Evolutionary conservation across 2,797 vertebrate genomes (phyloP).

Genomic region (Oophaga sylvatica): DNA sequence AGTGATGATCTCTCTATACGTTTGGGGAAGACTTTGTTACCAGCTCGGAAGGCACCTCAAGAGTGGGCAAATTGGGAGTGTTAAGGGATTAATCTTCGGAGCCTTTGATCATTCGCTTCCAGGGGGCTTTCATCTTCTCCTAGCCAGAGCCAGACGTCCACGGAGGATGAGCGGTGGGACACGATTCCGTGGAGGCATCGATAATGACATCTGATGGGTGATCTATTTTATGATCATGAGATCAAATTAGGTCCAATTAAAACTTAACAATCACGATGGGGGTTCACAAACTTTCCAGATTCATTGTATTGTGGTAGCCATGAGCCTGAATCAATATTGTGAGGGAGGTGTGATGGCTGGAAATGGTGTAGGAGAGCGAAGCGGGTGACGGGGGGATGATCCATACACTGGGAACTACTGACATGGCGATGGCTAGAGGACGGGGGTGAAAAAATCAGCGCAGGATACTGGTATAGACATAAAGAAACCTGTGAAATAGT

Average conservation of each 20-base stretch:
- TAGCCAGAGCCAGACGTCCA: not conserved
- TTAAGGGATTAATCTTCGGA: conserved; percentile 43
- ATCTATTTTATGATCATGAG: too few species aligned
- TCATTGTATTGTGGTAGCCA: not conserved
- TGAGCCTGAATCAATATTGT: not conserved
- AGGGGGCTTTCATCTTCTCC: not conserved
- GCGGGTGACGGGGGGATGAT: too few species aligned
- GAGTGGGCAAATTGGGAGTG: conserved; percentile 40
- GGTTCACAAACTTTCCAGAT: conserved; percentile 9
- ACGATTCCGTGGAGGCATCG: too few species aligned
- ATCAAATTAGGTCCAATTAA: too few species aligned
- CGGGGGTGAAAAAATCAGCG: not conserved
- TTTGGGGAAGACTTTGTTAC: conserved; percentile 43
- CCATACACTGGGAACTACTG: not conserved
- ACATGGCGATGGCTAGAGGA: not conserved
- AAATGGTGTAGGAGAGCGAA: too few species aligned
- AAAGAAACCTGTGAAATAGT: not conserved
- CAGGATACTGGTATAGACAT: not conserved
- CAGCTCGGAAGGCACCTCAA: conserved; percentile 31
- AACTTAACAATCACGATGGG: not conserved
- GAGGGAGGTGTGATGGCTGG: too few species aligned
- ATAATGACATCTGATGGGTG: too few species aligned
- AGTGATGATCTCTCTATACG: conserved; percentile 37
- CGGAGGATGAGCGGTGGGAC: not conserved
- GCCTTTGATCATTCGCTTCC: conserved; percentile 11